Evolutionary conservation across 2,888 invertebrate genomes (phyloP).

Genomic region (Drosophila quinaria): DNA sequence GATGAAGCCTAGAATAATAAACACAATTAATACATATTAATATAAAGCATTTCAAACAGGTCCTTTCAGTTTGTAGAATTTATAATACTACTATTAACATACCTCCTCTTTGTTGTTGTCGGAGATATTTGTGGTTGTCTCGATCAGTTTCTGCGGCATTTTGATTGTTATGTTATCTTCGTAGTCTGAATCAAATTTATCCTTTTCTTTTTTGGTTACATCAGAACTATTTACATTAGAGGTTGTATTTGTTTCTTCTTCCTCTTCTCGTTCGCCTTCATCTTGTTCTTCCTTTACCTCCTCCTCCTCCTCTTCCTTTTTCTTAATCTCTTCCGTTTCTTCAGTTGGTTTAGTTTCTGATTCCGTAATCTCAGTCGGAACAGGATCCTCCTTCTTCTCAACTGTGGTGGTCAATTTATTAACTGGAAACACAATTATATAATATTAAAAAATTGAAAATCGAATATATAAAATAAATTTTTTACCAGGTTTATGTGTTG

Average conservation of each 20-base stretch:
- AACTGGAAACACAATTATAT: conserved; percentile 14
- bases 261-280: background rate
- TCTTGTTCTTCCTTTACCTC: background rate
- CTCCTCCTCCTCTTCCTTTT: background rate
- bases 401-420: conserved; percentile 17
- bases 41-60: background rate
- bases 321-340: conserved; percentile 12
- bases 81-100: background rate
- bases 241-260: background rate
- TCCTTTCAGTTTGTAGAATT: background rate
- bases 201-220: conserved; percentile 56
- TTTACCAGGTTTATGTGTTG: conserved; percentile 66
- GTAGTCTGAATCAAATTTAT: conserved; percentile 86
- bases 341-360: conserved; percentile 10
- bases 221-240: conserved; percentile 31
- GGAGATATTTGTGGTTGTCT: conserved; percentile 17
- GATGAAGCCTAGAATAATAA: conserved; percentile 48
- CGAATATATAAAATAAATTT: background rate
- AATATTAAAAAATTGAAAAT: background rate
- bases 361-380: conserved; percentile 11
- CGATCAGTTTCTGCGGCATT: conserved; percentile 85
- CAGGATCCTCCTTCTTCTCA: conserved; percentile 40
- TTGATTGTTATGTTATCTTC: conserved; percentile 88
- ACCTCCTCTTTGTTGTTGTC: conserved; percentile 47
- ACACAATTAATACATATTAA: background rate